Percentiles rank a stretch among this genome's conserved stretches.
Evolutionary conservation across 1,140 invertebrate genomes (phyloP).

Genomic region (Tetragonula clypearis): DNA sequence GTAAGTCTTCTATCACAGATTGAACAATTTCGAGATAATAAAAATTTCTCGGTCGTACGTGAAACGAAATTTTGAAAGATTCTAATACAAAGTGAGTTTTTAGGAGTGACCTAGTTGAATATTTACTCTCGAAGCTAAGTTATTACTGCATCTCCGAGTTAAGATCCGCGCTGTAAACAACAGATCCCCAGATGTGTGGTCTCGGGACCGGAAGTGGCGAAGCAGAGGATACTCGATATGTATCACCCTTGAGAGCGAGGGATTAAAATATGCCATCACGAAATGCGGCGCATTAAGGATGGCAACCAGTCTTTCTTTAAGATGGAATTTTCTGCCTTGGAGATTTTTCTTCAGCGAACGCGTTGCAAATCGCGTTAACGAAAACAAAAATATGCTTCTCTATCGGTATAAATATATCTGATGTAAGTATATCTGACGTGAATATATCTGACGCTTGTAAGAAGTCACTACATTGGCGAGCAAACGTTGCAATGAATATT

Average conservation of each 20-base stretch:
- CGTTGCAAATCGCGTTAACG: no score
- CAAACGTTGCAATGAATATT: background rate
- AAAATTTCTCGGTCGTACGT: background rate
- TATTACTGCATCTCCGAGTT: conserved; percentile 8
- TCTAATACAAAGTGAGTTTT: background rate
- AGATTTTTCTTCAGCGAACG: no score
- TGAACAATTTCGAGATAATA: background rate
- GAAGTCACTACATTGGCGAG: no score
- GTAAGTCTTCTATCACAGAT: background rate
- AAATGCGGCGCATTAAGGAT: conserved; percentile 15
- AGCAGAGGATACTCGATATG: conserved; percentile 40
- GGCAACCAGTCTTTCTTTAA: background rate
- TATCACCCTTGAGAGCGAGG: conserved; percentile 24
- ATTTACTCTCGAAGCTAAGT: conserved; percentile 2
- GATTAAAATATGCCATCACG: conserved; percentile 18
- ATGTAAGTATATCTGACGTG: no score
- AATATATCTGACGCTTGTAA: no score
- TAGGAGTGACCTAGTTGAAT: background rate
- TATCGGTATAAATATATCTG: no score
- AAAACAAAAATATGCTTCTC: background rate
- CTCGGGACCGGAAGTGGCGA: conserved; percentile 31
- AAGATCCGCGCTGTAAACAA: conserved; percentile 36
- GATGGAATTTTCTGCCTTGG: no score
- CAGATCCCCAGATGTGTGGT: conserved; percentile 40
- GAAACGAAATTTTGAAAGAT: background rate